Evolutionary conservation across 2,113 vertebrate genomes (phyloP).

Genomic region (Oryctolagus cuniculus): DNA sequence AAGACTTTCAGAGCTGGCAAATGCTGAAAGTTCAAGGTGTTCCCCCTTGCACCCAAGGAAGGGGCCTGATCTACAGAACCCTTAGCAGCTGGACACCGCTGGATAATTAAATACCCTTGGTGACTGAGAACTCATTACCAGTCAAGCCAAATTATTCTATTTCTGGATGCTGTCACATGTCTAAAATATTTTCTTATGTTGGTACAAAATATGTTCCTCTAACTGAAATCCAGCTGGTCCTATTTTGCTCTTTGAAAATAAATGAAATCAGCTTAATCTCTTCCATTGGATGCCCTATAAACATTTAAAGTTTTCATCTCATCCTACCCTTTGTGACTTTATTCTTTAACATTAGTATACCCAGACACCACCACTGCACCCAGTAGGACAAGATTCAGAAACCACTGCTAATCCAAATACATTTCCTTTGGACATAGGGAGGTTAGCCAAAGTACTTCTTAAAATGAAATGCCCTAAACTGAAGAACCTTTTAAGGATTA

Average conservation of each 20-base stretch:
- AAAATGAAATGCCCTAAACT: background rate
- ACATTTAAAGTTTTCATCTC: background rate
- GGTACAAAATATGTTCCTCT: background rate
- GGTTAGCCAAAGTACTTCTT: background rate
- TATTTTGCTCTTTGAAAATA: slow-evolving; percentile 20
- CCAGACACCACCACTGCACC: background rate
- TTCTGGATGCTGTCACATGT: background rate
- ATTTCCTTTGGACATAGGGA: background rate
- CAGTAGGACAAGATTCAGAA: background rate
- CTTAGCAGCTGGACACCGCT: background rate
- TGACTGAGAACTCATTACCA: background rate
- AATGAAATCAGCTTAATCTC: background rate
- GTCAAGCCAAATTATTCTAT: background rate
- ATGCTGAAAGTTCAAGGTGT: background rate
- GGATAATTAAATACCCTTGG: background rate
- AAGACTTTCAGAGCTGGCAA: background rate
- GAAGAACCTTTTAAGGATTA: background rate
- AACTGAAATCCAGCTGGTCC: background rate
- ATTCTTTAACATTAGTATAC: background rate
- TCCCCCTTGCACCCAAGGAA: background rate
- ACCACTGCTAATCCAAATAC: background rate
- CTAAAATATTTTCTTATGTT: slow-evolving; percentile 31
- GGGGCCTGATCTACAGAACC: background rate
- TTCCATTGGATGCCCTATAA: background rate
- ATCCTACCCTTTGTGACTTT: background rate